phyloP scores from a whole-genome alignment of 2,113 vertebrate genomes.

The Sula dactylatra region DNA sequence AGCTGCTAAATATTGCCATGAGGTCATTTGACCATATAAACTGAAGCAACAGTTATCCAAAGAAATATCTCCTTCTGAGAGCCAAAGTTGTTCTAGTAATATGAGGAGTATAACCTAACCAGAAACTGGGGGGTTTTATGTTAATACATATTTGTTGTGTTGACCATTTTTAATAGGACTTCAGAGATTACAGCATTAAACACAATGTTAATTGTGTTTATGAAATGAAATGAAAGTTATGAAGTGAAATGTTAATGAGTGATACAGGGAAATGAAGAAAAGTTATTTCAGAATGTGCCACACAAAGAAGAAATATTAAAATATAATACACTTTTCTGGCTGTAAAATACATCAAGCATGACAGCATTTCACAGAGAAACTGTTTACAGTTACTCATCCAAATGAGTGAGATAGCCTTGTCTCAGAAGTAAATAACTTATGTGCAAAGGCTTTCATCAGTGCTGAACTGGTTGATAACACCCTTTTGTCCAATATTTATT shows the following conservation, averaged over 20 bases:
- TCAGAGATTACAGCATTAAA: slow-evolving; percentile 27
- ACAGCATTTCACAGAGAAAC: neutral
- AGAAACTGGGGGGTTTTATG: neutral
- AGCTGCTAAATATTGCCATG: neutral
- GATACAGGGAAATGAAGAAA: neutral
- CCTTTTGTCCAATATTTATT: slow-evolving; percentile 3
- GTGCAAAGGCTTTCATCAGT: neutral
- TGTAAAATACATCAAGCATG: slow-evolving; percentile 16
- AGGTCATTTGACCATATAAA: neutral
- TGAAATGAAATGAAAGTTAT: no score
- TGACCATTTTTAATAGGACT: neutral
- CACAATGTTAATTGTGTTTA: neutral
- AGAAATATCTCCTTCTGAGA: neutral
- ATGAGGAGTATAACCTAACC: neutral
- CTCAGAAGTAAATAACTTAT: neutral
- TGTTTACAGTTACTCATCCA: slow-evolving; percentile 18
- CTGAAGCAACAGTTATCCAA: neutral
- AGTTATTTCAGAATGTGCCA: neutral
- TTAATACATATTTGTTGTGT: neutral
- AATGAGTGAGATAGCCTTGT: neutral
- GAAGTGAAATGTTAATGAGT: neutral
- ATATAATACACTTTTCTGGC: neutral
- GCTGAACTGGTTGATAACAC: neutral
- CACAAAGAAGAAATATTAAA: slow-evolving; percentile 4
- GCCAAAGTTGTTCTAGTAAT: neutral